phyloP scores from a whole-genome alignment of 2,888 invertebrate genomes.

The Phalera bucephala region DNA sequence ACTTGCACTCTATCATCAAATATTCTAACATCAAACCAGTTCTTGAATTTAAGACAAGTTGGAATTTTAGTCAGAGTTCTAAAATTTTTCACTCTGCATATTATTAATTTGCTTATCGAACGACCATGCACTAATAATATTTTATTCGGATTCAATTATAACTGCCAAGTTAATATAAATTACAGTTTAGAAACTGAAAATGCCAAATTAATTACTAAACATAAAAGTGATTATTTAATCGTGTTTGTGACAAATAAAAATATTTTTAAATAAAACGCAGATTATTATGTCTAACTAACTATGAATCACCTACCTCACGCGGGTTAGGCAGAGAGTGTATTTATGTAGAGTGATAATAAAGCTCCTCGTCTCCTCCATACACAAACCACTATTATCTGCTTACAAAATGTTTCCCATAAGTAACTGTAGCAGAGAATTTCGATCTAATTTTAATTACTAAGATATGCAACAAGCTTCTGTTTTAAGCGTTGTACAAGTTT shows the following conservation, averaged over 20 bases:
- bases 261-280: conserved; percentile 1
- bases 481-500: not conserved
- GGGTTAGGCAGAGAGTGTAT: too few relatives aligned
- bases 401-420: not conserved
- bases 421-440: not conserved
- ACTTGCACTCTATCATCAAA: conserved; percentile 77
- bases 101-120: conserved; percentile 50
- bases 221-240: conserved; percentile 27
- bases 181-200: conserved; percentile 39
- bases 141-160: conserved; percentile 48
- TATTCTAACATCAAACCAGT: conserved; percentile 74
- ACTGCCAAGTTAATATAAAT: conserved; percentile 45
- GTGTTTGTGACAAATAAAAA: conserved; percentile 24
- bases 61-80: conserved; percentile 43
- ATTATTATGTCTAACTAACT: too few relatives aligned
- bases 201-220: conserved; percentile 29
- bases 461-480: not conserved
- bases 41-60: conserved; percentile 53
- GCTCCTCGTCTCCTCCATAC: too few relatives aligned
- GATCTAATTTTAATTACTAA: conserved; percentile 1
- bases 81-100: conserved; percentile 38
- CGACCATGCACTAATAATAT: conserved; percentile 42
- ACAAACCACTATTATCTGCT: not conserved
- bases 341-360: too few relatives aligned
- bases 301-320: too few relatives aligned